Base-by-base conservation (phyloP, 53 echinoderm and acorn worm species). In the Luidia sarsii region DNA sequence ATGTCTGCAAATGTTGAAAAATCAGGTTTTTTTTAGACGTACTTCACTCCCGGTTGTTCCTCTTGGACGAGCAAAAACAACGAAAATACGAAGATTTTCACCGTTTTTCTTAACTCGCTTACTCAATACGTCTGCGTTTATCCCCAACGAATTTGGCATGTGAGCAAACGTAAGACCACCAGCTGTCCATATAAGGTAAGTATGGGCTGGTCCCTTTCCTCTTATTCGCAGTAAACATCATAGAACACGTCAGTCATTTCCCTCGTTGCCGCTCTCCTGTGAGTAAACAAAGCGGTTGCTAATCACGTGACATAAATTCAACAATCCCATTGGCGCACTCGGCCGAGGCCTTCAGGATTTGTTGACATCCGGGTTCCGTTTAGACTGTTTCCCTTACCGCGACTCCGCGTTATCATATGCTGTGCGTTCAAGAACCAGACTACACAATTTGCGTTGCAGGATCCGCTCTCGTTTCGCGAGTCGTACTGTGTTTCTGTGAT, bases 21-120 rank as follows among this genome's bases (percentile, higher is more conserved):
- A 59, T 23, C 9, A 6, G 59, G 27, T 59, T 59, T 59, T 3
- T 23, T 23, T 23, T 23, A 27, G 27, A 6, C 29, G n/a, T 10
- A 59, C 59, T 59, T 6, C 59, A 21, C 29, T 59, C 41, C 59
- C 59, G 28, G 27, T 59, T 59, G 59, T 59, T 59, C 59, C 59
- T 27, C 59, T 59, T 59, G 8, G 27, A 4, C 27, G 59, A 59
- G 59, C 28, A 27, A 29, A 59, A 59, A 59, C 59, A 59, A 59
- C 23, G 59, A 59, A 59, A 59, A 59, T 14, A 59, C 59, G 59
- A 27, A 3, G 3, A 59, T 8, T 27, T 7, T 59, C 27, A 9
- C 28, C 30, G 59, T 41, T 21, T 59, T 59, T 21, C 59, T 27
- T 59, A 10, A 8, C 13, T 23, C 59, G 59, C 30, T 59, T 59